Evolutionary conservation across 2,888 invertebrate genomes (phyloP), one percentile per base, ranked within the genome.

Genomic region (Cerceris rybyensis): DNA sequence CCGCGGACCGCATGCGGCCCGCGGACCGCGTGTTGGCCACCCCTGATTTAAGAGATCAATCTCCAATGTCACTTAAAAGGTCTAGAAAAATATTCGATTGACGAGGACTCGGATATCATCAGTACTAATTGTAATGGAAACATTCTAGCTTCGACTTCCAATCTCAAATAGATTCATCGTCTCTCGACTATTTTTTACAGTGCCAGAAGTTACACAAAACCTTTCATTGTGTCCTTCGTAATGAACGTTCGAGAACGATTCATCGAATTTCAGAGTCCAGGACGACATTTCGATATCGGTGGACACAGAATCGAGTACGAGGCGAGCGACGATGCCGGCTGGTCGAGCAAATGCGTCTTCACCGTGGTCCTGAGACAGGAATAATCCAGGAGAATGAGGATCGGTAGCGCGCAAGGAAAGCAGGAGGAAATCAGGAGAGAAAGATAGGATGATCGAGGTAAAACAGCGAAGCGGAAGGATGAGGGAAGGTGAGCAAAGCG

Each of bases 231-330:
- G 11, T 46, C 1, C 6, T 6, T 28, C 28, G 28, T 28, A 28
- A 28, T 28, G 28, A 28, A 2, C 28, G 28, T 28, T 28, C 28
- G 28, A 28, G 28, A 46, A 2, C 13, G 13, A 11, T 46, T 11
- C 46, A 17, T 41, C 55, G n/a, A 57, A 50, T 66, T 90, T 16
- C 92, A 93, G 93, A 93, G 89, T 76, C 93, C 93, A 4, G 93
- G 93, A 14, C 91, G 90, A 39, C 87, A 87, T 57, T 92, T 94
- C 81, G 90, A 92, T 43, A 78, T 91, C 58, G 93, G 93, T 7
- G 93, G 91, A 11, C 93, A 93, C 87, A 92, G 93, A 80, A 90
- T 93, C 71, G 92, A 93, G 78, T 94, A 93, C 87, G 93, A 93
- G 75, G 93, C 93, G 8, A 91, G 88, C 81, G 94, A 94, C 85